Evolutionary conservation across 2,797 vertebrate species (phyloP).

Genomic region (Carcharodon carcharias): DNA sequence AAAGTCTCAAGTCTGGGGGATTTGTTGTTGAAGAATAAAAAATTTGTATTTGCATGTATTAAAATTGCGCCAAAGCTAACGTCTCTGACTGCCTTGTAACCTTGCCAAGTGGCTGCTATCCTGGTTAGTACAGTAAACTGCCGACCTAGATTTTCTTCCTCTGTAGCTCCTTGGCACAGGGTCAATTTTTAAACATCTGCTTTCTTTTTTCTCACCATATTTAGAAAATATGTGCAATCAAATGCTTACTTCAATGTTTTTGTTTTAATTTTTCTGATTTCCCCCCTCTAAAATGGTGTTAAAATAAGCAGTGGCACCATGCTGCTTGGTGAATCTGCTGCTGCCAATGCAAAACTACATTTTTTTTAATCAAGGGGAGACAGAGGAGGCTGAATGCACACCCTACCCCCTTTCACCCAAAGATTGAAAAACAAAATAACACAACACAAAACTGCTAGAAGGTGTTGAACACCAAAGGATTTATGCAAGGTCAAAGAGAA

Average conservation of each 20-base stretch:
- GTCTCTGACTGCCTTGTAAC: slow-evolving; percentile 49
- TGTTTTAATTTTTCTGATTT: slow-evolving; percentile 27
- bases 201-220: slow-evolving; percentile 36
- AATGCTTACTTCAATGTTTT: slow-evolving; percentile 24
- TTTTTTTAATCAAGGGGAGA: slow-evolving; percentile 29
- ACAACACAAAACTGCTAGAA: background rate
- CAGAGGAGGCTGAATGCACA: slow-evolving; percentile 6
- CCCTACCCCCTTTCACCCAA: slow-evolving; percentile 24
- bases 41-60: slow-evolving; percentile 54
- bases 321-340: slow-evolving; percentile 36
- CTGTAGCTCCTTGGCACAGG: slow-evolving; percentile 33
- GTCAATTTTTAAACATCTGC: slow-evolving; percentile 35
- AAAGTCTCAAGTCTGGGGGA: slow-evolving; percentile 49
- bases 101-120: slow-evolving; percentile 40
- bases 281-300: slow-evolving; percentile 29
- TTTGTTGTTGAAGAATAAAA: slow-evolving; percentile 51
- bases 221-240: slow-evolving; percentile 32
- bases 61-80: slow-evolving; percentile 52
- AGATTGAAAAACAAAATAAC: background rate
- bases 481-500: background rate
- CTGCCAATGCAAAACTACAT: slow-evolving; percentile 30
- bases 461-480: background rate
- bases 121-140: slow-evolving; percentile 35
- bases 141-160: slow-evolving; percentile 35
- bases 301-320: slow-evolving; percentile 35